phyloP scores from a whole-genome alignment of 2,888 invertebrate genomes.

The Eristalinus aeneus region DNA sequence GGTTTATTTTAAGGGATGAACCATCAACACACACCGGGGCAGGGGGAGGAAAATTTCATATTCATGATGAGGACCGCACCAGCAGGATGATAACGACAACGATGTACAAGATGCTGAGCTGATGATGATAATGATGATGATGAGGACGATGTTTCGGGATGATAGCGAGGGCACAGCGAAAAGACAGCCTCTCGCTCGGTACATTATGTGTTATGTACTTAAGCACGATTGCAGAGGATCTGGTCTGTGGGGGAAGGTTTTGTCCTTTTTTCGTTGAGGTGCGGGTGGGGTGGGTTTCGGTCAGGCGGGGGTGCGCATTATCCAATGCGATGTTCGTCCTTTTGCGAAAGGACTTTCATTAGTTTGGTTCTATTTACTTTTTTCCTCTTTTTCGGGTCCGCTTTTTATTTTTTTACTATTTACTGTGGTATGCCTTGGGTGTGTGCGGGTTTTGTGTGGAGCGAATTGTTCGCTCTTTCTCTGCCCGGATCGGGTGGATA shows the following conservation, averaged over 20 bases:
- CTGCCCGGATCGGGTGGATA: slow-evolving; percentile 17
- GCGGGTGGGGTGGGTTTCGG: slow-evolving; percentile 36
- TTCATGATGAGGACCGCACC: slow-evolving; percentile 60
- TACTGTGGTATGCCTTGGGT: neutral
- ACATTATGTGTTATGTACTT: slow-evolving; percentile 71
- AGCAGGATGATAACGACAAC: slow-evolving; percentile 25
- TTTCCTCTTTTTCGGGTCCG: slow-evolving; percentile 16
- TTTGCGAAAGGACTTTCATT: slow-evolving; percentile 52
- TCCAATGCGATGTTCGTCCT: slow-evolving; percentile 63
- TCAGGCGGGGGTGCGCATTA: slow-evolving; percentile 21
- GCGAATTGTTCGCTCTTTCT: slow-evolving; percentile 34
- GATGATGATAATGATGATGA: slow-evolving; percentile 31
- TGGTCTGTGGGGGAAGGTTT: slow-evolving; percentile 51
- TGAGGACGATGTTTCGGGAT: slow-evolving; percentile 5
- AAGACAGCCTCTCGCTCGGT: slow-evolving; percentile 60
- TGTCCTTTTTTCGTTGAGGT: slow-evolving; percentile 64
- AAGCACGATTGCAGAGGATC: slow-evolving; percentile 57
- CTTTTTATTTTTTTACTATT: neutral
- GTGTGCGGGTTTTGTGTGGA: neutral
- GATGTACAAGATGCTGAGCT: slow-evolving; percentile 11
- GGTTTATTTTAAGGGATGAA: slow-evolving; percentile 71
- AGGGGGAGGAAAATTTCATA: slow-evolving; percentile 62
- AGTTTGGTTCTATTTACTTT: slow-evolving; percentile 56
- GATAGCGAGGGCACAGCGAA: slow-evolving; percentile 60
- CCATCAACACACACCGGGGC: slow-evolving; percentile 19